Conservation (phyloP, 1,140 invertebrate species). For the Drosophila takahashii region DNA sequence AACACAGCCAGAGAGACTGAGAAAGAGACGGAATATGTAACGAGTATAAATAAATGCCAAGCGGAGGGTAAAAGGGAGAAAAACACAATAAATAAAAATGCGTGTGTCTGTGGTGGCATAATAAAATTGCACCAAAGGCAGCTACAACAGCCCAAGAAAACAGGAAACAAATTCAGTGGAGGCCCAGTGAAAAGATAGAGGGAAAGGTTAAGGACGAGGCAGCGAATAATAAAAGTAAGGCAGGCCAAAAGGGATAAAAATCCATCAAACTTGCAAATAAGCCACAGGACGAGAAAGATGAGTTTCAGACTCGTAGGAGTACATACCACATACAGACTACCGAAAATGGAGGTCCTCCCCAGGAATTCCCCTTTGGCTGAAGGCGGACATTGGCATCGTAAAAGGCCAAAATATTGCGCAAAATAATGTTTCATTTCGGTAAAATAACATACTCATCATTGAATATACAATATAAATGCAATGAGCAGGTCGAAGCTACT, state of each 20-base stretch:
- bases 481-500: slow-evolving; percentile 12
- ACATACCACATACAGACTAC: slow-evolving; percentile 4
- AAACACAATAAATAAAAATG: slow-evolving; percentile 78
- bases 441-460: slow-evolving; percentile 78
- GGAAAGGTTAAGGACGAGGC: slow-evolving; percentile 17
- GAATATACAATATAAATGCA: slow-evolving; percentile 73
- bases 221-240: slow-evolving; percentile 45
- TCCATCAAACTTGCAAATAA: slow-evolving; percentile 84
- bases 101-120: slow-evolving; percentile 66
- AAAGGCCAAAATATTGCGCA: slow-evolving; percentile 65
- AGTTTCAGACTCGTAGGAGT: slow-evolving; percentile 11
- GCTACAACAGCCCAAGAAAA: not conserved
- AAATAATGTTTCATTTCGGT: slow-evolving; percentile 75
- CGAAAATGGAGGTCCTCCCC: slow-evolving; percentile 16
- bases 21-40: slow-evolving; percentile 37
- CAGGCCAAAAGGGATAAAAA: slow-evolving; percentile 75
- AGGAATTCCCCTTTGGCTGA: slow-evolving; percentile 15
- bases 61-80: slow-evolving; percentile 14
- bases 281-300: slow-evolving; percentile 47
- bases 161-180: slow-evolving; percentile 46
- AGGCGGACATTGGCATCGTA: slow-evolving; percentile 55
- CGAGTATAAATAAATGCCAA: slow-evolving; percentile 46
- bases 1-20: slow-evolving; percentile 14
- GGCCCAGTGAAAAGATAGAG: slow-evolving; percentile 31
- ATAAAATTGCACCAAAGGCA: slow-evolving; percentile 69